Conservation (phyloP, 2,888 invertebrate species). For the Helicoverpa assulta region DNA sequence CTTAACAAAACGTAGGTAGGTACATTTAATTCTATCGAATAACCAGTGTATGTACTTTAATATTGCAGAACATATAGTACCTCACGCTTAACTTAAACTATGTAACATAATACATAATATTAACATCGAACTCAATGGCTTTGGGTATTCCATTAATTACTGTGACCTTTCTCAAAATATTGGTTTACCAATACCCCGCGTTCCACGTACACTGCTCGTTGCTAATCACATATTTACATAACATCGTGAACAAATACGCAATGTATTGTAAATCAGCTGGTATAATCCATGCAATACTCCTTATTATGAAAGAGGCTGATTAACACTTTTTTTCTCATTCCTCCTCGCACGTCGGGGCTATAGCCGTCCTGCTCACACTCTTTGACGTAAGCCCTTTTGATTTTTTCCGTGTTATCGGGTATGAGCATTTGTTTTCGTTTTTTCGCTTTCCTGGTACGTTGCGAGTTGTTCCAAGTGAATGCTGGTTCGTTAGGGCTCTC, state of each 20-base stretch:
- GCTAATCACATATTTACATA: slow-evolving; percentile 13
- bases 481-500: slow-evolving; percentile 63
- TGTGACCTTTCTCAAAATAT: slow-evolving; percentile 47
- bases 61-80: slow-evolving; percentile 12
- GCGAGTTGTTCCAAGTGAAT: slow-evolving; percentile 58
- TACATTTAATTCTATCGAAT: neutral
- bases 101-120: slow-evolving; percentile 37
- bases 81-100: slow-evolving; percentile 17
- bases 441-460: slow-evolving; percentile 67
- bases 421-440: slow-evolving; percentile 78
- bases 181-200: slow-evolving; percentile 15
- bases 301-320: slow-evolving; percentile 82
- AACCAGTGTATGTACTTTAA: slow-evolving; percentile 8
- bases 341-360: slow-evolving; percentile 71
- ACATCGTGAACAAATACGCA: slow-evolving; percentile 9
- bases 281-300: slow-evolving; percentile 80
- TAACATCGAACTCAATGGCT: slow-evolving; percentile 40
- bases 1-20: neutral
- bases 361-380: slow-evolving; percentile 77
- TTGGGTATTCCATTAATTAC: slow-evolving; percentile 45
- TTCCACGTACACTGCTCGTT: slow-evolving; percentile 23
- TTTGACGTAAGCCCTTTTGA: slow-evolving; percentile 77
- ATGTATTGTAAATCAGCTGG: slow-evolving; percentile 31
- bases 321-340: slow-evolving; percentile 79
- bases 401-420: slow-evolving; percentile 74